Conservation (phyloP, 1,140 invertebrate genomes). For the Drosophila orena region DNA sequence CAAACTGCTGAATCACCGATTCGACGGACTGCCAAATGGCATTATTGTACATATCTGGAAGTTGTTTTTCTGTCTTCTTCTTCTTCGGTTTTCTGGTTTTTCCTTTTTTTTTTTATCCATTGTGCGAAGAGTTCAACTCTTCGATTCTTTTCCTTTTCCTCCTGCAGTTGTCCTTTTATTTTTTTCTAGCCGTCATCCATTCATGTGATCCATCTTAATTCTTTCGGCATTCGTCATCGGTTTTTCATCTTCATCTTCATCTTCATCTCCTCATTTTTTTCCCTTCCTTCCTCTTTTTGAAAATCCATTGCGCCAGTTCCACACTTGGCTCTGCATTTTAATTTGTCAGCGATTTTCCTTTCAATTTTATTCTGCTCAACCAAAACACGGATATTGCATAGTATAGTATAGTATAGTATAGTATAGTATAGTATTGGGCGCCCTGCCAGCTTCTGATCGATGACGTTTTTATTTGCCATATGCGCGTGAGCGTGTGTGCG, state of each 20-base stretch:
- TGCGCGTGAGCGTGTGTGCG: conserved; percentile 37
- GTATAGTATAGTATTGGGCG: conserved; percentile 53
- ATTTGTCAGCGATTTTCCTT: conserved; percentile 74
- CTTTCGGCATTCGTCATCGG: conserved; percentile 79
- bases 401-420: too few species aligned
- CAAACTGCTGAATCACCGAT: conserved; percentile 67
- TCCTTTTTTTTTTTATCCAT: conserved; percentile 40
- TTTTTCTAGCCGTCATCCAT: conserved; percentile 65
- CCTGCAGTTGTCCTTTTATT: conserved; percentile 23
- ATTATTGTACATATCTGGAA: conserved; percentile 48
- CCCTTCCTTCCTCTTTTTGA: conserved; percentile 7
- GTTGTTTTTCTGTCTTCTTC: conserved; percentile 63
- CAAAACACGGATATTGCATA: conserved; percentile 59
- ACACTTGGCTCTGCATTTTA: conserved; percentile 71
- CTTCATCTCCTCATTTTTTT: neutral
- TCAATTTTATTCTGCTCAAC: conserved; percentile 40
- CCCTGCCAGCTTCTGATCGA: conserved; percentile 71
- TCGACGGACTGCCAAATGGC: conserved; percentile 50
- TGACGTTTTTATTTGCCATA: conserved; percentile 77
- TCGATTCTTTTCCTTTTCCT: conserved; percentile 41
- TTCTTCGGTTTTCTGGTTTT: conserved; percentile 46
- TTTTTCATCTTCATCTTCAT: too few species aligned
- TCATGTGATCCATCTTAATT: conserved; percentile 83
- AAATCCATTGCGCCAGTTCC: conserved; percentile 65
- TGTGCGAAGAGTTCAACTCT: too few species aligned